Base-by-base conservation (phyloP, 1,140 invertebrate species). In the Drosophila miranda region DNA sequence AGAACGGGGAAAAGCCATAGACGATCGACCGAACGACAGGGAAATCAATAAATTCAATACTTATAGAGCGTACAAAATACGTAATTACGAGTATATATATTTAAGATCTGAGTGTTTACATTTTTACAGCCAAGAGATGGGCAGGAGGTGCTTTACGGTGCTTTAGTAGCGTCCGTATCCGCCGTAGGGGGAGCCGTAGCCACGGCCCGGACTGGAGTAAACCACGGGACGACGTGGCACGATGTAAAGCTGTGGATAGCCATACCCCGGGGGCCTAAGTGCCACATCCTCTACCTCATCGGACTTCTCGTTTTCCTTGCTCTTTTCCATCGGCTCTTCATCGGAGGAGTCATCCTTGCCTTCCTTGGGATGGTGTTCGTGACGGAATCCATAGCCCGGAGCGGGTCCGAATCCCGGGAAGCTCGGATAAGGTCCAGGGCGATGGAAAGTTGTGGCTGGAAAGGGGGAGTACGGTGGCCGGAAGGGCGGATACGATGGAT, bases 171-270 rank as follows among this genome's bases (percentile, higher is more conserved):
- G 42, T 5, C 81, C 54, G 28, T 81, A 84, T 1, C 34, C 34
- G 42, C 68, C 68, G n/a, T 63, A 84, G 50, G 73, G 48, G 7
- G 71, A 51, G 6, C 63, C 78, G 14, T 82, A 82, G 2, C 69
- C 70, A 14, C 79, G 58, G 14, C 56, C 21, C 2, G 53, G 23
- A 19, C 50, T 52, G 0, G 73, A 68, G n/a, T 41, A 75, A 11
- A 51, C 44, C 11, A 42, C 45, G n/a, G 76, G 67, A n/a, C 49
- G 56, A 0, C 66, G 71, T 3, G 60, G 80, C 23, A 72, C 23
- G 13, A 58, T 8, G 45, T 62, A 86, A 14, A 60, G 34, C 0
- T 57, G 49, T 0, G 77, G 81, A 19, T 74, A 86, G 13, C 77
- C 77, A 54, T 19, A 86, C 16, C 34, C 48, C 0, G 68, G 59